These are phyloP conservation scores for Megalopta genalis DNA, from an alignment of 1,140 invertebrate genomes.

Conservation along the genomic window DNA sequence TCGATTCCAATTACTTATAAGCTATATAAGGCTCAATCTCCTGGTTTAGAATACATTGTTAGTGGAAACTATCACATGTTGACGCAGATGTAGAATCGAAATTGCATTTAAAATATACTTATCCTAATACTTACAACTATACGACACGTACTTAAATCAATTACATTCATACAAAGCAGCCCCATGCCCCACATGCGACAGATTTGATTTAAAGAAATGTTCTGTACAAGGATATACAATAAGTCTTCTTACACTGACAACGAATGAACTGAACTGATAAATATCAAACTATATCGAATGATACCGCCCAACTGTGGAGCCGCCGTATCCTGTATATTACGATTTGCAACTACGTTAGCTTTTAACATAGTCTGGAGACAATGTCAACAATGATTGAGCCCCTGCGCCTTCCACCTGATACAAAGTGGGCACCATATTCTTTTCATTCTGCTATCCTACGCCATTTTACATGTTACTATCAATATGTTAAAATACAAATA, in stretches of 20 bases:
- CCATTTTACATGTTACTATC: slow-evolving; percentile 80
- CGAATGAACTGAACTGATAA: slow-evolving; percentile 72
- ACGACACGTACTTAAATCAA: slow-evolving; percentile 60
- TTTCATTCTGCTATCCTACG: slow-evolving; percentile 73
- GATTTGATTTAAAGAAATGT: slow-evolving; percentile 60
- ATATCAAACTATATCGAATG: slow-evolving; percentile 53
- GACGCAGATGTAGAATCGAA: slow-evolving; percentile 58
- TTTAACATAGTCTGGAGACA: slow-evolving; percentile 64
- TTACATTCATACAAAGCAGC: slow-evolving; percentile 66
- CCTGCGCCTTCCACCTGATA: slow-evolving; percentile 69
- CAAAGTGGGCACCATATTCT: slow-evolving; percentile 65
- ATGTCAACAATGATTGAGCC: slow-evolving; percentile 72
- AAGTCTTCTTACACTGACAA: slow-evolving; percentile 64
- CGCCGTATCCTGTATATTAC: slow-evolving; percentile 53
- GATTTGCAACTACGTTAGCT: slow-evolving; percentile 51
- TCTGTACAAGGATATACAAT: slow-evolving; percentile 71
- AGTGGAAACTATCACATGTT: slow-evolving; percentile 57
- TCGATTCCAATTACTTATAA: slow-evolving; percentile 58
- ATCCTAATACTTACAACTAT: slow-evolving; percentile 66
- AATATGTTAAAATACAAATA: slow-evolving; percentile 82
- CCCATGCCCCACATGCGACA: slow-evolving; percentile 66
- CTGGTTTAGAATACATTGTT: slow-evolving; percentile 53
- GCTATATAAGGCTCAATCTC: slow-evolving; percentile 67
- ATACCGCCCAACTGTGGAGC: slow-evolving; percentile 41
- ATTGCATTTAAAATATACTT: slow-evolving; percentile 62